Evolutionary conservation across 2,888 invertebrate genomes (phyloP).

Genomic region (Meganola albula): DNA sequence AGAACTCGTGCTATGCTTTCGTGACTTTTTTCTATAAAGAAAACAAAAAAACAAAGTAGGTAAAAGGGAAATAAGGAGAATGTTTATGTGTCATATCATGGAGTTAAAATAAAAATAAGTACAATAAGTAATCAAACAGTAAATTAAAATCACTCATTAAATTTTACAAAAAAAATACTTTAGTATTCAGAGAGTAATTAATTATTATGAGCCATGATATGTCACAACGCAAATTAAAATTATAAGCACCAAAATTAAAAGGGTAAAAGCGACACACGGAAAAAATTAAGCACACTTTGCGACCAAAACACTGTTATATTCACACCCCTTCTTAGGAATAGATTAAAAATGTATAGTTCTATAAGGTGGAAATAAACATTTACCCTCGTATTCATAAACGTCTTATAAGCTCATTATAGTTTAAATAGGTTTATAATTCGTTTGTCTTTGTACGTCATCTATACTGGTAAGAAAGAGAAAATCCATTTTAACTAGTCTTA

Average conservation of each 20-base stretch:
- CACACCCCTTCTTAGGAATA: no score
- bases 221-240: conserved; percentile 21
- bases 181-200: no score
- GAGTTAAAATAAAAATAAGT: conserved; percentile 3
- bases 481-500: no score
- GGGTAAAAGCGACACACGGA: conserved; percentile 56
- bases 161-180: conserved; percentile 8
- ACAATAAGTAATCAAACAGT: neutral
- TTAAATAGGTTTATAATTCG: no score
- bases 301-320: conserved; percentile 21
- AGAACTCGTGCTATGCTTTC: conserved; percentile 71
- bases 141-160: conserved; percentile 1
- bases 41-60: conserved; percentile 46
- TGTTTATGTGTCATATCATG: conserved; percentile 38
- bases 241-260: conserved; percentile 35
- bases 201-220: no score
- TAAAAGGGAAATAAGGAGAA: conserved; percentile 33
- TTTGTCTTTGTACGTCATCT: no score
- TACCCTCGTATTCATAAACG: no score
- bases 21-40: conserved; percentile 75
- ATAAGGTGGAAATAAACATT: no score
- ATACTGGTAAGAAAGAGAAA: no score
- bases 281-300: conserved; percentile 42
- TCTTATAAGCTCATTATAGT: no score
- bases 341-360: no score